Evolutionary conservation across 1,140 invertebrate genomes (phyloP), one percentile per base, ranked within the genome.

Genomic region (Temnothorax nylanderi): DNA sequence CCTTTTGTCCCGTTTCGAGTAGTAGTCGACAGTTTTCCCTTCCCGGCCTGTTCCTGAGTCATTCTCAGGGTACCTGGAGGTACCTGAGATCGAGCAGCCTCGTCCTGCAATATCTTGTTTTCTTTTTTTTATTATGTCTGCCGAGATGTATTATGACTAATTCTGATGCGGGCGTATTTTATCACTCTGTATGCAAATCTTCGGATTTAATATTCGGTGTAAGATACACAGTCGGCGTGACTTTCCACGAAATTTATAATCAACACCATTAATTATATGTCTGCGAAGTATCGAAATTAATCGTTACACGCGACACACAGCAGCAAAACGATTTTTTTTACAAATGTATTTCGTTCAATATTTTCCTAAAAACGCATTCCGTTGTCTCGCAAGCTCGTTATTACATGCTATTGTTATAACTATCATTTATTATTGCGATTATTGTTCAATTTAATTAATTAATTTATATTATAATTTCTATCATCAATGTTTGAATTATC

Each of bases 1-100:
- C 69, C 80, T 84, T 84, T 84, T 84, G 80, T 84, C 69, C 67
- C 54, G 56, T 60, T 75, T 56, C 54, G 41, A 54, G 11, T 84
- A 34, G 67, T 47, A 74, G 69, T 44, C 51, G 80, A 82, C 41
- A 26, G 26, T 84, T 75, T 84, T 84, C 80, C 54, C 54, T 62
- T 49, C 41, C 8, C 54, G 54, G 62, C 80, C 69, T 72, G 78
- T 82, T 72, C 67, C 67, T 84, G 80, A 84, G 69, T 74, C 80
- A 84, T 62, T 58, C 54, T 74, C 18, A 54, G 80, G 56, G 69
- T 54, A 49, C 13, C 67, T 26, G 18, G 32, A 49, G 69, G 44
- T 84, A 84, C 56, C 69, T 84, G 80, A 60, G 69, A 74, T 75
- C 54, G 13, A 44, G 37, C 21, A n/a, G 1, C 11, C 41, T 62